Evolutionary conservation across 1,140 invertebrate genomes (phyloP).

Genomic region (Heliconius nattereri): DNA sequence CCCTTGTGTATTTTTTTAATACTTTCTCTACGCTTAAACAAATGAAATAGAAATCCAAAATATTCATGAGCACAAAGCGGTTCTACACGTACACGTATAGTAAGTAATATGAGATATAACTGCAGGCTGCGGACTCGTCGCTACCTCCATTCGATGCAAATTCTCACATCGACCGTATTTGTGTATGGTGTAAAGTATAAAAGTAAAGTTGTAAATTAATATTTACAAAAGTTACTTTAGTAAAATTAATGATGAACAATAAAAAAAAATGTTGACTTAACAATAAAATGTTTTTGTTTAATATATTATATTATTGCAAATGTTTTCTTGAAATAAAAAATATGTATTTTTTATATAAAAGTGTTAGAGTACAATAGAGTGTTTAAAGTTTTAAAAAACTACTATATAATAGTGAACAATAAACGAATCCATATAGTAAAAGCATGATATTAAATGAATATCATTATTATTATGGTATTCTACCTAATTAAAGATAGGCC

Average conservation of each 20-base stretch:
- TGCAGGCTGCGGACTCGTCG: conserved; percentile 55
- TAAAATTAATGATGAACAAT: neutral
- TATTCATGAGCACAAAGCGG: conserved; percentile 36
- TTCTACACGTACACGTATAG: conserved; percentile 32
- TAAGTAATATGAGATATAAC: conserved; percentile 45
- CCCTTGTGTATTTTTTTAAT: neutral
- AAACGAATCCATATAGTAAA: too few species aligned
- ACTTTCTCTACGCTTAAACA: neutral
- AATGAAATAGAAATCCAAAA: conserved; percentile 33
- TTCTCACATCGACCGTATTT: conserved; percentile 65
- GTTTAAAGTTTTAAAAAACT: too few species aligned
- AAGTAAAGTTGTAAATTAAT: neutral
- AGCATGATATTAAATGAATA: too few species aligned
- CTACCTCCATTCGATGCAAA: conserved; percentile 74
- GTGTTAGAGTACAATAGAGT: too few species aligned
- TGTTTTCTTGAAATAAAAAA: too few species aligned
- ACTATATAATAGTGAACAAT: too few species aligned
- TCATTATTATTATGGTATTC: too few species aligned
- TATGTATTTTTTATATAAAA: too few species aligned
- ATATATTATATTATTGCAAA: too few species aligned
- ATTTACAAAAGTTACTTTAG: neutral
- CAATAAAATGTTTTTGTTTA: too few species aligned
- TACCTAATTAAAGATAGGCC: too few species aligned
- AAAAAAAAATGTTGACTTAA: neutral
- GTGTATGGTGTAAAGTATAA: conserved; percentile 32